These are phyloP conservation scores for Hyaena hyaena DNA, from an alignment of 2,113 vertebrate species.

Conservation along the genomic window DNA sequence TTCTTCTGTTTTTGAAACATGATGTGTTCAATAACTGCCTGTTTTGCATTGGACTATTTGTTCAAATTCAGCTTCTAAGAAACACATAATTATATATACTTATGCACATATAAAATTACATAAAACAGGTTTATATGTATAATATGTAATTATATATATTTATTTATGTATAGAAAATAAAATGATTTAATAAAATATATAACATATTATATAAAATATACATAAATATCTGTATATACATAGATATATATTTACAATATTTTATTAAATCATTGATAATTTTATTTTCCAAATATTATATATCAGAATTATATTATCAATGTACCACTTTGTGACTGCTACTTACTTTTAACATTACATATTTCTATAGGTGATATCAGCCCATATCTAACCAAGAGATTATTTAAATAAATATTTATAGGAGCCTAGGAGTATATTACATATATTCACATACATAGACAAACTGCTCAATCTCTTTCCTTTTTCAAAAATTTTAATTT, in stretches of 20 bases:
- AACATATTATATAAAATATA: too few relatives aligned
- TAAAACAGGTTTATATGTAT: too few relatives aligned
- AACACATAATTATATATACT: background rate
- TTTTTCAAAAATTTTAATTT: background rate
- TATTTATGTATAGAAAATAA: too few relatives aligned
- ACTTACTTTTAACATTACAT: background rate
- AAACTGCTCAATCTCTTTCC: background rate
- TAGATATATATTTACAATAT: background rate
- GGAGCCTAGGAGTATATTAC: background rate
- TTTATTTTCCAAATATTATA: background rate
- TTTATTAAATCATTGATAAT: background rate
- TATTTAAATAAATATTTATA: background rate
- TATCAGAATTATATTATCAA: background rate
- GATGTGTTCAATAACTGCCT: background rate
- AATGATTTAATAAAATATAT: too few relatives aligned
- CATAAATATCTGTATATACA: too few relatives aligned
- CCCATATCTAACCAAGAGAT: background rate
- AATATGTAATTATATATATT: too few relatives aligned
- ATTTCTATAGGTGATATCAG: background rate
- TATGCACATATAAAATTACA: background rate
- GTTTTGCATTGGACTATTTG: background rate
- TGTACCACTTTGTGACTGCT: background rate
- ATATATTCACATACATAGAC: background rate
- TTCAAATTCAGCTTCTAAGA: conserved; percentile 34
- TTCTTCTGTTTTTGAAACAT: conserved; percentile 17